These are phyloP conservation scores for Hirundichthys speculiger DNA, from an alignment of 2,113 vertebrate species.

Conservation along the genomic window DNA sequence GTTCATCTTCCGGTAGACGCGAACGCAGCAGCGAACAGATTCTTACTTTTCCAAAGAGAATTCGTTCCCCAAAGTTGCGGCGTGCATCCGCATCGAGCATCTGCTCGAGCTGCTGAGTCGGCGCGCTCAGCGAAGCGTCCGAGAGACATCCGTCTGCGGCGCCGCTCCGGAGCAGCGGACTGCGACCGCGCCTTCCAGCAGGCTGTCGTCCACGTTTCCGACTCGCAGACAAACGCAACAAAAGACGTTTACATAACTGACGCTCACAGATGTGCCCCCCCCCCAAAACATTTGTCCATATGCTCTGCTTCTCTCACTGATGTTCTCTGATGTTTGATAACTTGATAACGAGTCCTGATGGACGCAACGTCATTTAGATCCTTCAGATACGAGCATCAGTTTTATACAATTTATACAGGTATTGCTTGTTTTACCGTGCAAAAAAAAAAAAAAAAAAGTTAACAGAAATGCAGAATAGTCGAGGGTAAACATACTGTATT, in stretches of 20 bases:
- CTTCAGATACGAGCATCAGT: too few relatives aligned
- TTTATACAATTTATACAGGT: too few relatives aligned
- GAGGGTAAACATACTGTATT: neutral
- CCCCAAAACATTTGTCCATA: conserved; percentile 27
- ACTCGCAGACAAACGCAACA: conserved; percentile 33
- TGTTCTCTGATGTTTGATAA: too few relatives aligned
- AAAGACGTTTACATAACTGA: conserved; percentile 22
- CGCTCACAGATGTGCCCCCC: conserved; percentile 45
- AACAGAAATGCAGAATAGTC: neutral
- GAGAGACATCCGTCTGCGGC: conserved; percentile 73
- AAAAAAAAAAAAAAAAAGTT: too few relatives aligned
- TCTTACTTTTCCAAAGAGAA: conserved; percentile 8
- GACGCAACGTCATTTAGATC: too few relatives aligned
- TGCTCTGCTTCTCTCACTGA: neutral
- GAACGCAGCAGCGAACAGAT: too few relatives aligned
- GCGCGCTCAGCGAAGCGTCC: conserved; percentile 53
- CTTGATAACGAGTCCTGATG: too few relatives aligned
- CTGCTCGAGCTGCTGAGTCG: conserved; percentile 67
- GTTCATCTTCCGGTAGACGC: too few relatives aligned
- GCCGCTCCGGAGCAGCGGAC: conserved; percentile 63
- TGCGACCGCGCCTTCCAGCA: conserved; percentile 64
- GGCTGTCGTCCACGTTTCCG: conserved; percentile 65
- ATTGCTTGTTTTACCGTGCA: too few relatives aligned
- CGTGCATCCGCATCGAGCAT: conserved; percentile 66
- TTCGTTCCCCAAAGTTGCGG: conserved; percentile 33